phyloP scores from a whole-genome alignment of 1,140 invertebrate genomes.

The Liolophura sinensis region DNA sequence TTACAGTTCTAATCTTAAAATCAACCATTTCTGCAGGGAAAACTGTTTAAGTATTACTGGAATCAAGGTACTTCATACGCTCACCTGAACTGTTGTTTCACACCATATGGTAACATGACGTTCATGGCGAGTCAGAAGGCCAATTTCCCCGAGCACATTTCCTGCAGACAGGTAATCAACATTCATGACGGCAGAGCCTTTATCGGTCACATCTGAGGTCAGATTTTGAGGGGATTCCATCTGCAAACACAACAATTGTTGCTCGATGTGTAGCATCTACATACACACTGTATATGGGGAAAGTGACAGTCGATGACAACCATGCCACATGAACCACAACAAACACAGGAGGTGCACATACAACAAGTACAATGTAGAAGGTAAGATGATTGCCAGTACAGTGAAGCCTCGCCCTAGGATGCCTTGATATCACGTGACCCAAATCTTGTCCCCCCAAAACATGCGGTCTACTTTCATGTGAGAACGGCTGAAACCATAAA shows the following conservation, averaged over 20 bases:
- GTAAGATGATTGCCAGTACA: no score
- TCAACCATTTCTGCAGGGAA: no score
- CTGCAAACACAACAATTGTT: conserved; percentile 8
- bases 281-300: background rate
- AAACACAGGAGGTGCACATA: background rate
- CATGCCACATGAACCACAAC: background rate
- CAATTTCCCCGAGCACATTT: conserved; percentile 59
- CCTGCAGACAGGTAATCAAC: conserved; percentile 58
- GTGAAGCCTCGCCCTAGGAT: no score
- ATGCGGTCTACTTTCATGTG: no score
- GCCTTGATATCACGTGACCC: no score
- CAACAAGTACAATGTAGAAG: no score
- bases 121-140: conserved; percentile 51
- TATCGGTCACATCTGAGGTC: conserved; percentile 15
- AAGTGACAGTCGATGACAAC: background rate
- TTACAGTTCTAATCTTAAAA: no score
- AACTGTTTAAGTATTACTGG: background rate
- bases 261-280: background rate
- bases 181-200: conserved; percentile 23
- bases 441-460: no score
- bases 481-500: no score
- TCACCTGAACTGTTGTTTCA: conserved; percentile 59
- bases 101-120: conserved; percentile 53
- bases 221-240: conserved; percentile 30
- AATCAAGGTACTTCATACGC: background rate